phyloP scores from a whole-genome alignment of 2,113 vertebrate species.

The Ammodytes marinus region DNA sequence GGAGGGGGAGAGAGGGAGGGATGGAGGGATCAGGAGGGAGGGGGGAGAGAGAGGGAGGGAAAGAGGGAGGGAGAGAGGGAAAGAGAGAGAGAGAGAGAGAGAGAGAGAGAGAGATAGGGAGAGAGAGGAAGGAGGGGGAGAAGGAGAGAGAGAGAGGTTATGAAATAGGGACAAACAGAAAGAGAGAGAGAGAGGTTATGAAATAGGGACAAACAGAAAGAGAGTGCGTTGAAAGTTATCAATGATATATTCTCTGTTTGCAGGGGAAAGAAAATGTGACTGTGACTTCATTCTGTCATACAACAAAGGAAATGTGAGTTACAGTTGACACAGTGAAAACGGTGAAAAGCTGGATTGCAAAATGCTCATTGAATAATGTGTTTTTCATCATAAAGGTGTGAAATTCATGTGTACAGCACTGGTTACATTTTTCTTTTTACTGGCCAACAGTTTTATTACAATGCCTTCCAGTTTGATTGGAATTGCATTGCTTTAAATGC shows the following conservation, averaged over 20 bases:
- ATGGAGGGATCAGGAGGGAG: slow-evolving; percentile 24
- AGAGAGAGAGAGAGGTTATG: not conserved
- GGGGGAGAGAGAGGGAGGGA: accelerated
- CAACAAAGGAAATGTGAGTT: slow-evolving; percentile 4
- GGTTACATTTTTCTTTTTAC: not conserved
- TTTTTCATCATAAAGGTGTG: not conserved
- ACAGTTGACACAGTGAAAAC: not conserved
- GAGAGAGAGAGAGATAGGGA: too few species aligned
- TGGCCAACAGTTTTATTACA: not conserved
- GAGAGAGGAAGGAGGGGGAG: too few species aligned
- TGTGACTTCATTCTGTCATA: not conserved
- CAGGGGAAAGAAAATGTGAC: not conserved
- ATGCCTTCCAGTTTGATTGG: too few species aligned
- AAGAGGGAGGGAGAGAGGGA: too few species aligned
- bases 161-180: not conserved
- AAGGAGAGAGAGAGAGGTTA: too few species aligned
- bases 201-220: not conserved
- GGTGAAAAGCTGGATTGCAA: slow-evolving; percentile 18
- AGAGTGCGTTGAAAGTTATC: not conserved
- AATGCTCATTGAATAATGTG: not conserved
- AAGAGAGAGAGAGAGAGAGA: too few species aligned
- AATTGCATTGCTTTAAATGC: too few species aligned
- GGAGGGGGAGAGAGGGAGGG: not conserved
- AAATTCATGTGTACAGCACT: too few species aligned
- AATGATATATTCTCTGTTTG: not conserved